These are phyloP conservation scores for Odontamblyopus rebecca DNA, from an alignment of 2,797 vertebrate genomes.

Conservation along the genomic window DNA sequence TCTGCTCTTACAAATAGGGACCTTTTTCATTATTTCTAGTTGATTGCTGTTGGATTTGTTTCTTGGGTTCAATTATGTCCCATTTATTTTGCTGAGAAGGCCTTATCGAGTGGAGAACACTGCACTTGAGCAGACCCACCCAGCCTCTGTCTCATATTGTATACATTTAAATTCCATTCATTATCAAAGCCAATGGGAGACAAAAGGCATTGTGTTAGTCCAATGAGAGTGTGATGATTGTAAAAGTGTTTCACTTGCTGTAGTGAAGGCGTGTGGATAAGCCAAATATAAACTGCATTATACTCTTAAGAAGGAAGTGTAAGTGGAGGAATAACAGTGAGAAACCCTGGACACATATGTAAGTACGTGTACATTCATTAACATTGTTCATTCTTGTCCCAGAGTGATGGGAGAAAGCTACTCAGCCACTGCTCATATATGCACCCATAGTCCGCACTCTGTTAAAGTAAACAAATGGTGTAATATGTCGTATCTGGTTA, in stretches of 20 bases:
- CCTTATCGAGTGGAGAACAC: slow-evolving; percentile 38
- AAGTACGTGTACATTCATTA: background rate
- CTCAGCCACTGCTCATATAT: background rate
- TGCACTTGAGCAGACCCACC: slow-evolving; percentile 24
- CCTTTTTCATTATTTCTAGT: slow-evolving; percentile 32
- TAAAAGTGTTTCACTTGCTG: background rate
- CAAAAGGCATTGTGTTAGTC: slow-evolving; percentile 3
- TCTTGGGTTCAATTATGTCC: slow-evolving; percentile 32
- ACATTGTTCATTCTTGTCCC: background rate
- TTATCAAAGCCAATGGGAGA: slow-evolving; percentile 19
- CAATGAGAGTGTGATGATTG: background rate
- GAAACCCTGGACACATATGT: background rate
- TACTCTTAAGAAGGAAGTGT: background rate
- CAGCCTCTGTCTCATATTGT: slow-evolving; percentile 36
- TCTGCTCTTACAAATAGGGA: slow-evolving; percentile 13
- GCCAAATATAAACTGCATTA: background rate
- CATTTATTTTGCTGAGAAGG: slow-evolving; percentile 37
- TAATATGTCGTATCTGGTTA: background rate
- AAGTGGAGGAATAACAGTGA: background rate
- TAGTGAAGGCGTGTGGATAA: background rate
- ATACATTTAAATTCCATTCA: slow-evolving; percentile 21
- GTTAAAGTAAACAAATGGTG: background rate
- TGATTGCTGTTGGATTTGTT: slow-evolving; percentile 29
- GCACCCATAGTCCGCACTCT: background rate
- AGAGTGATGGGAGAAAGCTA: background rate